A percentile compares a stretch with the other conserved stretches of the same genome.
Conservation (phyloP, 2,113 vertebrate species). For the Rhombomys opimus region DNA sequence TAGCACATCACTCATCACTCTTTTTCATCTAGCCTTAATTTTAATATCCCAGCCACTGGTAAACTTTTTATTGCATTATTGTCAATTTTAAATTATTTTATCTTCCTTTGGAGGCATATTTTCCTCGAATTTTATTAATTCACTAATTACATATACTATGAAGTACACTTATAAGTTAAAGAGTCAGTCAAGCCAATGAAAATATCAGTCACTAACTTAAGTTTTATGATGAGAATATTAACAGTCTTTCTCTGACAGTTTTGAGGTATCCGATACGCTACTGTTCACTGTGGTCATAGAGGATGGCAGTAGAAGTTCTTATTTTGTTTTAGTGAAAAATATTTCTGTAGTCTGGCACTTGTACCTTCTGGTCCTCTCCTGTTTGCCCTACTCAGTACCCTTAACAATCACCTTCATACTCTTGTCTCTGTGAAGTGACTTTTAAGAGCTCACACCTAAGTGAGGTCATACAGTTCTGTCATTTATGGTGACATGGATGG, state of each 20-base stretch:
- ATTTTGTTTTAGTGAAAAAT: background rate
- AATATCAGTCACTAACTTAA: background rate
- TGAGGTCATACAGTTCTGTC: rapidly evolving
- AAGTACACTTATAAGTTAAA: background rate
- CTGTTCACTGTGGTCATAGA: background rate
- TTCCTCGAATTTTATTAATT: background rate
- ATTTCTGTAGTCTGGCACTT: background rate
- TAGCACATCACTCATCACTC: background rate
- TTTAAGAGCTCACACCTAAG: background rate
- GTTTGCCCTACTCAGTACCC: no score
- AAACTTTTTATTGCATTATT: background rate
- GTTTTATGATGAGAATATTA: background rate
- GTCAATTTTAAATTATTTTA: background rate
- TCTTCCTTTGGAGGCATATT: background rate
- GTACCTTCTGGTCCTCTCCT: background rate
- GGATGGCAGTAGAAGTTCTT: background rate
- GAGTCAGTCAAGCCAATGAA: background rate
- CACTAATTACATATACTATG: background rate
- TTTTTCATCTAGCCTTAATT: background rate
- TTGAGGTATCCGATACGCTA: background rate
- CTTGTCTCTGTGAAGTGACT: background rate
- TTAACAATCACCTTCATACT: background rate
- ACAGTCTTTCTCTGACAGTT: background rate
- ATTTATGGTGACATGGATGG: background rate
- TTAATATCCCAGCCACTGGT: background rate